Evolutionary conservation across 2,888 invertebrate genomes (phyloP).

Genomic region (Agonopterix subpropinquella): DNA sequence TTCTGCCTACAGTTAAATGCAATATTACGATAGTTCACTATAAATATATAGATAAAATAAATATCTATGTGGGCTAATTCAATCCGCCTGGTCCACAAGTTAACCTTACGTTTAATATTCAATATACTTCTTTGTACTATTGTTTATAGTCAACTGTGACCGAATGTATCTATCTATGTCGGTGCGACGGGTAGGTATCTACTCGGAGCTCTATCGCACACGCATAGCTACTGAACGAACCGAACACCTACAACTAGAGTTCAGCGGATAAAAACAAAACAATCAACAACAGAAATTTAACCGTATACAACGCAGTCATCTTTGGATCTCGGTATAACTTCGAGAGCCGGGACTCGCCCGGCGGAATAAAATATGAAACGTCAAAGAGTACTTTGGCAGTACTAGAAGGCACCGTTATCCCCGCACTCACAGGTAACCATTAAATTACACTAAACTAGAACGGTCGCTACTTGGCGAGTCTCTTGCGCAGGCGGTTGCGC

Average conservation of each 20-base stretch:
- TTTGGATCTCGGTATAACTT: conserved; percentile 46
- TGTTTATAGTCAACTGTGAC: conserved; percentile 40
- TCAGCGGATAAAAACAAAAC: conserved; percentile 26
- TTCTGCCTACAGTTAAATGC: conserved; percentile 58
- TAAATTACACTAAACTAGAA: conserved; percentile 14
- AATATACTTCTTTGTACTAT: conserved; percentile 67
- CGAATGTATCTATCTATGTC: conserved; percentile 9
- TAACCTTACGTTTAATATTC: conserved; percentile 62
- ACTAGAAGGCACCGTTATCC: conserved; percentile 44
- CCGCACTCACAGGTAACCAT: conserved; percentile 33
- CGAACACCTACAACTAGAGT: conserved; percentile 6
- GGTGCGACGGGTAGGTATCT: background rate
- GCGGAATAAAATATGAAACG: conserved; percentile 23
- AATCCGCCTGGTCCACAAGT: conserved; percentile 65
- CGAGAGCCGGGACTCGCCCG: conserved; percentile 15
- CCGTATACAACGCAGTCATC: conserved; percentile 60
- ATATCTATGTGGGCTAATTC: conserved; percentile 61
- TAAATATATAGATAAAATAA: conserved; percentile 64
- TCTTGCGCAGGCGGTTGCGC: conserved; percentile 58
- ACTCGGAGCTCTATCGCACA: background rate
- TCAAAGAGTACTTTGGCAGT: conserved; percentile 44
- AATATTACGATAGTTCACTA: conserved; percentile 39
- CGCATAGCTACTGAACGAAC: conserved; percentile 3
- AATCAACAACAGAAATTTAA: conserved; percentile 52
- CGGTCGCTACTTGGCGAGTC: conserved; percentile 53